These are phyloP conservation scores for Melinaea menophilus DNA, from an alignment of 2,888 invertebrate species.

Conservation along the genomic window DNA sequence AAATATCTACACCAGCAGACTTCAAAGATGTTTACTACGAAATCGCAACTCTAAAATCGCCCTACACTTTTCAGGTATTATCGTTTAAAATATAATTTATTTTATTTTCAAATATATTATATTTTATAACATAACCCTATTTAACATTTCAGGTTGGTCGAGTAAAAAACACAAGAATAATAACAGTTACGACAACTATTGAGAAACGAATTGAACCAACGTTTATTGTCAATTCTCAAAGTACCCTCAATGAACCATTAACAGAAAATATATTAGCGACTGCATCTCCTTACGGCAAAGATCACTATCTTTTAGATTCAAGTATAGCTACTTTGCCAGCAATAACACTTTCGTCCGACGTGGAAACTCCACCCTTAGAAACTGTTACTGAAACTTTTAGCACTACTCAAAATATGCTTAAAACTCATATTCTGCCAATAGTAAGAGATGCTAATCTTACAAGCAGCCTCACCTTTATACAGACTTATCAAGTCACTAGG, in stretches of 20 bases:
- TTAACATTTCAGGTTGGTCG: slow-evolving; percentile 84
- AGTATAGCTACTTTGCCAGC: slow-evolving; percentile 91
- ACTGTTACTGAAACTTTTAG: slow-evolving; percentile 94
- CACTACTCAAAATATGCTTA: slow-evolving; percentile 91
- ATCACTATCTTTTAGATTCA: slow-evolving; percentile 82
- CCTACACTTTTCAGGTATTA: slow-evolving; percentile 91
- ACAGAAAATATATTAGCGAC: slow-evolving; percentile 93
- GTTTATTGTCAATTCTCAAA: slow-evolving; percentile 72
- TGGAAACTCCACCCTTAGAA: slow-evolving; percentile 91
- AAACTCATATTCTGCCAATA: slow-evolving; percentile 92
- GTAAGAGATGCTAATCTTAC: slow-evolving; percentile 86
- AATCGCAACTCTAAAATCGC: slow-evolving; percentile 93
- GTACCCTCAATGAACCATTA: slow-evolving; percentile 84
- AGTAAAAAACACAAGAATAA: slow-evolving; percentile 90
- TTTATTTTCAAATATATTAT: not conserved
- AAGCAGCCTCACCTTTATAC: slow-evolving; percentile 88
- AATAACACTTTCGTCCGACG: slow-evolving; percentile 84
- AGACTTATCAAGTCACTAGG: slow-evolving; percentile 92
- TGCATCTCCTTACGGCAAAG: slow-evolving; percentile 85
- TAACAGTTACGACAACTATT: slow-evolving; percentile 91
- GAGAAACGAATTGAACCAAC: slow-evolving; percentile 86
- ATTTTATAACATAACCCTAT: not conserved
- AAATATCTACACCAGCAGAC: slow-evolving; percentile 92
- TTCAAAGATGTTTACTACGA: slow-evolving; percentile 92
- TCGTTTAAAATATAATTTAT: slow-evolving; percentile 1